Evolutionary conservation across 2,797 vertebrate genomes (phyloP).

Genomic region (Kryptolebias ocellatus): DNA sequence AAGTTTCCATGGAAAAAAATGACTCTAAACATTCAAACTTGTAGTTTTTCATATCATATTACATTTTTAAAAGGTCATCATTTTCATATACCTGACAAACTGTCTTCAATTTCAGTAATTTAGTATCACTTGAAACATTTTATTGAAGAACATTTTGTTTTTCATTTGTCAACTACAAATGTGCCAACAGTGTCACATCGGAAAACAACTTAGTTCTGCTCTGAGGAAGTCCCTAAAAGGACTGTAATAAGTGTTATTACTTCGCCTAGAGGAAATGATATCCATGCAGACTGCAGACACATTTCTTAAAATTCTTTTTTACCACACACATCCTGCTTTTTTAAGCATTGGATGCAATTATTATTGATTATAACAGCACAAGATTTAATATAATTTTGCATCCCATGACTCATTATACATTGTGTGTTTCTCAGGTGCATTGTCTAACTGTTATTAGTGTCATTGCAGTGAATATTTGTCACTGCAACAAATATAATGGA

Average conservation of each 20-base stretch:
- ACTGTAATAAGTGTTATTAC: slow-evolving; percentile 63
- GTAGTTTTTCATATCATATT: slow-evolving; percentile 37
- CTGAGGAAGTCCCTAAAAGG: slow-evolving; percentile 49
- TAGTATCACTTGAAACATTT: slow-evolving; percentile 42
- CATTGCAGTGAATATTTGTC: background rate
- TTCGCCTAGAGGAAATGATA: slow-evolving; percentile 48
- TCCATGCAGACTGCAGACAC: slow-evolving; percentile 34
- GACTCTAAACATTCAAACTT: slow-evolving; percentile 19
- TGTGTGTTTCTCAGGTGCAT: background rate
- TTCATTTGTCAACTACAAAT: slow-evolving; percentile 42
- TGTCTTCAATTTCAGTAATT: slow-evolving; percentile 3
- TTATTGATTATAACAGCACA: slow-evolving; percentile 12
- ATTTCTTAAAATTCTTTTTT: slow-evolving; percentile 39
- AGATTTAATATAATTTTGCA: background rate
- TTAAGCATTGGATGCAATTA: slow-evolving; percentile 29
- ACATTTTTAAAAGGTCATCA: slow-evolving; percentile 13
- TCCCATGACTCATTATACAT: background rate
- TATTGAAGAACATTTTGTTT: slow-evolving; percentile 39
- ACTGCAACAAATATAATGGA: background rate
- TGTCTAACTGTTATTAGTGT: slow-evolving; percentile 5
- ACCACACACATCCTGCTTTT: slow-evolving; percentile 42
- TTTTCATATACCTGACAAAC: slow-evolving; percentile 28
- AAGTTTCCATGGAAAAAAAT: slow-evolving; percentile 7
- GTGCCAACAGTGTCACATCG: slow-evolving; percentile 41
- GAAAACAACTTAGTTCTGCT: slow-evolving; percentile 59